Percentiles rank a stretch among this genome's conserved stretches.
Conservation (phyloP, 2,797 vertebrate species). For the Mionectes olivaceus region DNA sequence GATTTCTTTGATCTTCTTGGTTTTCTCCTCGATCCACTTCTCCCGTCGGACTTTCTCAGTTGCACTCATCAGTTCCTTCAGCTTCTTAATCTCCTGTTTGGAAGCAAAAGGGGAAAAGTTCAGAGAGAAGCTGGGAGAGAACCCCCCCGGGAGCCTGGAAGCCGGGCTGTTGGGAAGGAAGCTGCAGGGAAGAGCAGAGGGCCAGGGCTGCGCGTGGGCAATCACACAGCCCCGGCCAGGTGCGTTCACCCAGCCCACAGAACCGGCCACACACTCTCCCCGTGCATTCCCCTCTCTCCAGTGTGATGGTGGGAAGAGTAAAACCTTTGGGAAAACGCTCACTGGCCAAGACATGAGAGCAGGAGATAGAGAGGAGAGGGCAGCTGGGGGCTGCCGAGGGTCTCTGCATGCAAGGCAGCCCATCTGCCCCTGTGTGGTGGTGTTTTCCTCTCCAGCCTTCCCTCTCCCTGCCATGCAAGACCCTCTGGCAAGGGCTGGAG, state of each 20-base stretch:
- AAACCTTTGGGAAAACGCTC: neutral
- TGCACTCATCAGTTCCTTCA: constrained; percentile 94
- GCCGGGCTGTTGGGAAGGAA: neutral
- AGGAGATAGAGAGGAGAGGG: accelerated
- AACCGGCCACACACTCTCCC: neutral
- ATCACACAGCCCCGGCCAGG: neutral
- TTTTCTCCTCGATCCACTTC: constrained; percentile 97
- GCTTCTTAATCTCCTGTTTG: constrained; percentile 92
- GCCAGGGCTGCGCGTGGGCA: neutral
- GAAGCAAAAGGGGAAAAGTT: neutral
- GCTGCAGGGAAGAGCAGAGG: neutral
- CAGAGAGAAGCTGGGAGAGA: neutral
- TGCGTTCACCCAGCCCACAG: neutral
- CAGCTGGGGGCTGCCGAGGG: accelerated
- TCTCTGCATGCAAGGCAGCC: neutral
- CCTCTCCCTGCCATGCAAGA: neutral
- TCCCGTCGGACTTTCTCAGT: constrained; percentile 91
- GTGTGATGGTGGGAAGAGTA: neutral
- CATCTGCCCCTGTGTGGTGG: neutral
- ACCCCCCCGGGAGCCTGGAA: neutral
- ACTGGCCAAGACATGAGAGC: neutral
- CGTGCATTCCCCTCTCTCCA: neutral
- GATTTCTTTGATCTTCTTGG: constrained; percentile 96
- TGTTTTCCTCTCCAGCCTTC: neutral
- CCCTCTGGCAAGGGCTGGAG: neutral